These are phyloP conservation scores for Amyelois transitella DNA, from an alignment of 1,140 invertebrate genomes.

Conservation along the genomic window DNA sequence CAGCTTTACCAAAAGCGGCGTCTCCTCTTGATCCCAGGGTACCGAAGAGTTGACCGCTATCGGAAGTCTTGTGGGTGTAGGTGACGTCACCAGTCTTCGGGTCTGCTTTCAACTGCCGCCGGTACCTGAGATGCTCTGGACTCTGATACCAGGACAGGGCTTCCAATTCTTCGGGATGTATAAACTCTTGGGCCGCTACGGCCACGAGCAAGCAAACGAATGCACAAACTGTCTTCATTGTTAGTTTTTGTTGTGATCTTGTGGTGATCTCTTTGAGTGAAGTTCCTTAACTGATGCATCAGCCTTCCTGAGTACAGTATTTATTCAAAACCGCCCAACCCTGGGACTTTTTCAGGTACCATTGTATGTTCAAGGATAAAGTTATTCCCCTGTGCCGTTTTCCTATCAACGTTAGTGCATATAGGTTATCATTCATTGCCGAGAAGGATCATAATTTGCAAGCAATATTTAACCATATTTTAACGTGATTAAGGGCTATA, in stretches of 20 bases:
- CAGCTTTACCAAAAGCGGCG: conserved; percentile 30
- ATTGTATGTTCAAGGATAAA: not conserved
- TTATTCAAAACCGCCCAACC: not conserved
- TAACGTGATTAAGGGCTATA: not conserved
- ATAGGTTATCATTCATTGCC: not conserved
- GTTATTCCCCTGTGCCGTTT: not conserved
- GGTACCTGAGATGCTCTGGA: not conserved
- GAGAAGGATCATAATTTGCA: not conserved
- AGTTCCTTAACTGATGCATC: not conserved
- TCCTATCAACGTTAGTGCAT: not conserved
- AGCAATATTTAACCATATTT: not conserved
- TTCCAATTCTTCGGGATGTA: not conserved
- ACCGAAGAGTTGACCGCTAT: conserved; percentile 33
- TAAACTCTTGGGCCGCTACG: not conserved
- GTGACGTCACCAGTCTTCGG: conserved; percentile 27
- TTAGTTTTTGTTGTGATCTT: not conserved
- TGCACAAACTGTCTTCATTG: not conserved
- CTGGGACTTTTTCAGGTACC: not conserved
- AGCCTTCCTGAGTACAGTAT: not conserved
- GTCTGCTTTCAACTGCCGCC: not conserved
- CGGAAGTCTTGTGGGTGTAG: conserved; percentile 20
- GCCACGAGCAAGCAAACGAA: not conserved
- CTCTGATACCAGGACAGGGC: not conserved
- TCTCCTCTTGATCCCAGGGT: conserved; percentile 39
- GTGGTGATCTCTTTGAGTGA: too few relatives aligned